Evolutionary conservation across 1,140 invertebrate species (phyloP).

Genomic region (Pissodes strobi): DNA sequence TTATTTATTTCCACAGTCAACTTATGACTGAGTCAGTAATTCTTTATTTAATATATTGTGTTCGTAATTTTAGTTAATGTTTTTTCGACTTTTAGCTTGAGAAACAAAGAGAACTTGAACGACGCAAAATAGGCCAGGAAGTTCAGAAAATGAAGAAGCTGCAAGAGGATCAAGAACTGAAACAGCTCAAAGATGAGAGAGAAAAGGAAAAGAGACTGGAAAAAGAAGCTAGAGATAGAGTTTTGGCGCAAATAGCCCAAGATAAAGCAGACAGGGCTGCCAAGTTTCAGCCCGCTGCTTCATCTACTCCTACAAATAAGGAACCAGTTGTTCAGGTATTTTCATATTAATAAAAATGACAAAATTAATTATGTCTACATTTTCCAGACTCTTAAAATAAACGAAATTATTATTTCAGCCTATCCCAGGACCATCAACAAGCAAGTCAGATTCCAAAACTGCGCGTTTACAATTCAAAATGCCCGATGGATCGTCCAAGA

Average conservation of each 20-base stretch:
- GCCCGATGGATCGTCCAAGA: constrained; percentile 69
- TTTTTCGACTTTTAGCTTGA: constrained; percentile 59
- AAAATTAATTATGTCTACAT: too few relatives aligned
- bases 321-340: too few relatives aligned
- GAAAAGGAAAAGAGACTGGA: constrained; percentile 74
- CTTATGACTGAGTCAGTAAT: too few relatives aligned
- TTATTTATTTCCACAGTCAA: neutral
- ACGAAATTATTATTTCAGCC: too few relatives aligned
- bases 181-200: constrained; percentile 69
- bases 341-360: too few relatives aligned
- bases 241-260: constrained; percentile 75
- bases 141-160: constrained; percentile 70
- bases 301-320: constrained; percentile 23
- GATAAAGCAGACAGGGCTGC: constrained; percentile 67
- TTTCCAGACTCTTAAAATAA: too few relatives aligned
- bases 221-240: constrained; percentile 66
- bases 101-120: constrained; percentile 69
- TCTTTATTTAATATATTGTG: neutral
- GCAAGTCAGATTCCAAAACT: constrained; percentile 33
- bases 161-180: constrained; percentile 76
- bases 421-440: constrained; percentile 25
- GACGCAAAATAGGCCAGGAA: constrained; percentile 71
- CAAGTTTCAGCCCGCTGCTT: constrained; percentile 31
- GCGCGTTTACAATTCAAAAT: constrained; percentile 82
- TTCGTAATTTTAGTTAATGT: neutral